Conservation (phyloP, 30 jellyfish, hydroid and myxozoan species). For the Catostylus mosaicus region DNA sequence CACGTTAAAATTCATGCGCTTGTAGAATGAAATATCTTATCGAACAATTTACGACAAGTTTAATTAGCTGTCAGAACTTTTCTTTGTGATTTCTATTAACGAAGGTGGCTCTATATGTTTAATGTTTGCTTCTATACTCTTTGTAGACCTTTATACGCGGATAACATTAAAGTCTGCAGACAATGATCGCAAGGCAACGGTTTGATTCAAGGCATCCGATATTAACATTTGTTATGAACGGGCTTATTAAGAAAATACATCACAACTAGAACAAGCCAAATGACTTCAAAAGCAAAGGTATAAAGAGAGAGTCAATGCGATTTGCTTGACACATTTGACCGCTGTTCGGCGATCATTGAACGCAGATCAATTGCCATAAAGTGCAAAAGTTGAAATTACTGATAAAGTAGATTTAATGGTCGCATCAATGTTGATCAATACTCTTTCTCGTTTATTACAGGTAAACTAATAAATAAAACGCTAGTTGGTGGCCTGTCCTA, state of each 20-base stretch:
- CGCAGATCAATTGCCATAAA: not conserved
- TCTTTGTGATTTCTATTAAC: not conserved
- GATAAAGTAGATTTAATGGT: constrained; percentile 2
- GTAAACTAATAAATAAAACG: constrained; percentile 34
- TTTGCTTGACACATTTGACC: not conserved
- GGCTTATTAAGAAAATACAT: constrained; percentile 4
- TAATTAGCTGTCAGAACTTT: not conserved
- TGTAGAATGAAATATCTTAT: not conserved
- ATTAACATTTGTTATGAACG: constrained; percentile 20
- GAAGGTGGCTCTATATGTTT: not conserved
- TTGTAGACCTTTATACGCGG: not conserved
- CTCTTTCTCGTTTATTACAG: constrained; percentile 16
- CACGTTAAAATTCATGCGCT: too few relatives aligned
- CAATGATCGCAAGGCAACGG: constrained; percentile 19
- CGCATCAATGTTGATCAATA: not conserved
- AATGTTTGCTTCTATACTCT: not conserved
- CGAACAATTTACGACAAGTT: not conserved
- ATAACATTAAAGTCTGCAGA: not conserved
- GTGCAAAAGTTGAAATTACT: not conserved
- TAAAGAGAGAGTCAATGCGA: not conserved
- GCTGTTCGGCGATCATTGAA: not conserved
- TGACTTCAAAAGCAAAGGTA: not conserved
- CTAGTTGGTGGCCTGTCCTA: constrained; percentile 12
- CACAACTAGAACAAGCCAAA: not conserved
- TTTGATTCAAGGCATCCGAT: constrained; percentile 18